A percentile compares a stretch with the other conserved stretches of the same genome.
phyloP scores from a whole-genome alignment of 2,113 vertebrate genomes.

The Cheirogaleus medius region DNA sequence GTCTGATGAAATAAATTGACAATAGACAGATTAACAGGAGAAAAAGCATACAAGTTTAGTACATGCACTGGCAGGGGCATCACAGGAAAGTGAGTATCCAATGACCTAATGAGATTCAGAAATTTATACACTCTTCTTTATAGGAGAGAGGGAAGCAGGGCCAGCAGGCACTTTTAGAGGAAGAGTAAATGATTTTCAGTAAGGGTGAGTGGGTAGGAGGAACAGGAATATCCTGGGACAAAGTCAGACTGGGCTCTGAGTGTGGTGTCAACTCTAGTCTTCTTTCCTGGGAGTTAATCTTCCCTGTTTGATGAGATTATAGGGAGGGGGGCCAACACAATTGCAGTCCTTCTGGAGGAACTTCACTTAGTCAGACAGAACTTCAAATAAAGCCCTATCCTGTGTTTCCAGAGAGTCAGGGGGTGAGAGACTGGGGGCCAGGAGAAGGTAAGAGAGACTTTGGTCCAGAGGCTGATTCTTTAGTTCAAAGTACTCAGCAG shows the following conservation, averaged over 20 bases:
- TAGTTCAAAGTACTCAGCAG: background rate
- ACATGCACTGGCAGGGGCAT: background rate
- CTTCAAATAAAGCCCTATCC: background rate
- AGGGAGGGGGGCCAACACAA: too few relatives aligned
- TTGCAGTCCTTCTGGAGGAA: background rate
- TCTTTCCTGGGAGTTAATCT: background rate
- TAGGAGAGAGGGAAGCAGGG: background rate
- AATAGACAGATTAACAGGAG: background rate
- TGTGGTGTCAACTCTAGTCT: background rate
- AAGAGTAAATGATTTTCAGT: background rate
- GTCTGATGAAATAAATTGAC: background rate
- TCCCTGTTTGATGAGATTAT: background rate
- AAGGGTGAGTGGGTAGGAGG: background rate
- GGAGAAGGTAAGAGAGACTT: background rate
- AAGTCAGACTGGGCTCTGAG: background rate
- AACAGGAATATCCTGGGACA: background rate
- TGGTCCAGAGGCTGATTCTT: background rate
- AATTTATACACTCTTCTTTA: background rate
- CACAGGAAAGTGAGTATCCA: background rate
- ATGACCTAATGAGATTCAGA: background rate
- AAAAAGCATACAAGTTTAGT: background rate
- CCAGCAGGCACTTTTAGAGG: background rate
- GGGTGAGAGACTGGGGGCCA: background rate
- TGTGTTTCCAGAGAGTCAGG: background rate
- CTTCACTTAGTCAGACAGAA: background rate